Conservation (phyloP, 2,113 vertebrate species). For the Neodon shergylaensis region DNA sequence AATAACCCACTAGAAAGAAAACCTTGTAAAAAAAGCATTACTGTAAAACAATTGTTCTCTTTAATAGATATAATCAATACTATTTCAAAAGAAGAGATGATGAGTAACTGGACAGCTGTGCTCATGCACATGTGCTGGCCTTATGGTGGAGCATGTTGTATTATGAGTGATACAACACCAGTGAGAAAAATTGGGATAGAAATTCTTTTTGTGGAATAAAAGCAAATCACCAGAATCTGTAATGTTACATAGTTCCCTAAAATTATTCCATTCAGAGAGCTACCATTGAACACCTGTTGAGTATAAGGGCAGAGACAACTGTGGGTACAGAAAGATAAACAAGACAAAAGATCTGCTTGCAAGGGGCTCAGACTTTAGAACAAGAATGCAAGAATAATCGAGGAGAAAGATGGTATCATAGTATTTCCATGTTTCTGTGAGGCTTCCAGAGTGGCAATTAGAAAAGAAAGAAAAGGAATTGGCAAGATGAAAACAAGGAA, state of each 20-base stretch:
- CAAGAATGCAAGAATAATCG: neutral
- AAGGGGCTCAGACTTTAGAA: neutral
- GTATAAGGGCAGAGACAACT: conserved; percentile 2
- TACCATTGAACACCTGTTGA: neutral
- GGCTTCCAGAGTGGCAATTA: neutral
- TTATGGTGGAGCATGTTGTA: neutral
- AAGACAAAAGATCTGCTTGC: neutral
- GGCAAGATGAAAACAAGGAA: neutral
- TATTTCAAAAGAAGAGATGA: conserved; percentile 27
- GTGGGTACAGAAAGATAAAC: neutral
- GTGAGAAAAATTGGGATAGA: conserved; percentile 16
- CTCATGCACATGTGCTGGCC: neutral
- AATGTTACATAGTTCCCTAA: neutral
- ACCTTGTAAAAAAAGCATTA: neutral
- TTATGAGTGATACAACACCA: neutral
- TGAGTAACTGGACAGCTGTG: neutral
- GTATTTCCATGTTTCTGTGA: neutral
- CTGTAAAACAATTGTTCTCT: neutral
- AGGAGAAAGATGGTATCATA: neutral
- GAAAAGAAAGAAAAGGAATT: neutral
- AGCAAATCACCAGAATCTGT: conserved; percentile 15
- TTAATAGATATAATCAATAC: neutral
- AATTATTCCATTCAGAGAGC: conserved; percentile 38
- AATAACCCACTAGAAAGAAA: neutral
- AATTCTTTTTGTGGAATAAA: conserved; percentile 36